phyloP scores from a whole-genome alignment of 2,888 invertebrate genomes.

The Tipula confusa region DNA sequence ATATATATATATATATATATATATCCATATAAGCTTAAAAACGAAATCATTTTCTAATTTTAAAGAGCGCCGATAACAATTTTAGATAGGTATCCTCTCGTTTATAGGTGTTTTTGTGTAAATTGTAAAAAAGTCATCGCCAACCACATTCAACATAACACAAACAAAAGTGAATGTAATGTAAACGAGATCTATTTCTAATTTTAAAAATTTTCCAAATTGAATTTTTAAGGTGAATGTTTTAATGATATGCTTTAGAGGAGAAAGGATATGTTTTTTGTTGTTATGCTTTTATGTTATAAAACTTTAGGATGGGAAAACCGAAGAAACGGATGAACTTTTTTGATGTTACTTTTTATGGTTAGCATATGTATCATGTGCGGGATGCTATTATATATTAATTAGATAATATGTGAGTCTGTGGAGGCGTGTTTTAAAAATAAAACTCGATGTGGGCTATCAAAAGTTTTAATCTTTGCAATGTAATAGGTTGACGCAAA shows the following conservation, averaged over 20 bases:
- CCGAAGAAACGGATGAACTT: too few species aligned
- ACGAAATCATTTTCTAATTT: neutral
- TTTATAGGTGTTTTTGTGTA: neutral
- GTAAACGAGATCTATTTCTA: neutral
- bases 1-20: too few species aligned
- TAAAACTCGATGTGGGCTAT: too few species aligned
- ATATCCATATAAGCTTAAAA: slow-evolving; percentile 5
- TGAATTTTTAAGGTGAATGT: neutral
- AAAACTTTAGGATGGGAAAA: too few species aligned
- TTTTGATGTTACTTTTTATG: too few species aligned
- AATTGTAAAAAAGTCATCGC: neutral
- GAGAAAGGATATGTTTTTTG: neutral
- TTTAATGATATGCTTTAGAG: neutral
- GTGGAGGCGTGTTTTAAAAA: too few species aligned
- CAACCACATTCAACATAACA: neutral
- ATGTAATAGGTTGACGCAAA: too few species aligned
- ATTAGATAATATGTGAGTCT: too few species aligned
- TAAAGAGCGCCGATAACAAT: neutral
- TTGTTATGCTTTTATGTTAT: too few species aligned
- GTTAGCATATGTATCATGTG: too few species aligned
- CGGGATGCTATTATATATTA: too few species aligned
- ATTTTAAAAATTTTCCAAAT: neutral
- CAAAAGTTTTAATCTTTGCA: too few species aligned
- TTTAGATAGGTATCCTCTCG: neutral
- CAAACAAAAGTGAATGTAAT: neutral